phyloP scores from a whole-genome alignment of 2,797 vertebrate genomes.

The Clamator glandarius region DNA sequence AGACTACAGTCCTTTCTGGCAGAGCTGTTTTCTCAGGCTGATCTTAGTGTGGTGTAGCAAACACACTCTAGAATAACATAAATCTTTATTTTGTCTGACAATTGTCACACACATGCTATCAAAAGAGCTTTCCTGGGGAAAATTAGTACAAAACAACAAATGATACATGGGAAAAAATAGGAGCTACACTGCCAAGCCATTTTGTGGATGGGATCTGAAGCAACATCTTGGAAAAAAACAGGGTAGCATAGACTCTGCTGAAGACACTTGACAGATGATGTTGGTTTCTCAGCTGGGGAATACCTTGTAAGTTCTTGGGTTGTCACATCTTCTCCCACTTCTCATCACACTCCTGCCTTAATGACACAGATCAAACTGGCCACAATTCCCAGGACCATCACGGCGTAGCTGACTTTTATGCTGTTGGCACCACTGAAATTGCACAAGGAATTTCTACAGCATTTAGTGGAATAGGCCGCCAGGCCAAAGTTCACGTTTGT shows the following conservation, averaged over 20 bases:
- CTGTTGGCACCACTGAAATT: conserved; percentile 61
- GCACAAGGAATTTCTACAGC: conserved; percentile 45
- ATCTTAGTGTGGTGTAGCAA: background rate
- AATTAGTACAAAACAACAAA: conserved; percentile 44
- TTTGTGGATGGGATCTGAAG: background rate
- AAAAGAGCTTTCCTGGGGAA: conserved; percentile 22
- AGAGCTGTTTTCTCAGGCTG: background rate
- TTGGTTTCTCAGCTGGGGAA: background rate
- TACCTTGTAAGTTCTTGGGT: background rate
- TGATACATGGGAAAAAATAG: background rate
- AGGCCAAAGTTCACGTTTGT: conserved; percentile 1
- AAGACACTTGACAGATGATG: background rate
- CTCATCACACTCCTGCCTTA: conserved; percentile 45
- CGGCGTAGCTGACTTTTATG: background rate
- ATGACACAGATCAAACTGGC: conserved; percentile 25
- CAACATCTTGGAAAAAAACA: background rate
- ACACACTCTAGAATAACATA: conserved; percentile 23
- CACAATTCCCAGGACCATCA: background rate
- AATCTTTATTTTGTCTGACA: conserved; percentile 47
- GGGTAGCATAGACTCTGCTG: background rate
- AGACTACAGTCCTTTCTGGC: background rate
- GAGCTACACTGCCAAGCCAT: accelerated
- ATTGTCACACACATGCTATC: background rate
- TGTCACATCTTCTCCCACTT: background rate
- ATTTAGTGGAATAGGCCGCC: conserved; percentile 30